Evolutionary conservation across 2,113 vertebrate species (phyloP).

Genomic region (Xiphorhynchus elegans): DNA sequence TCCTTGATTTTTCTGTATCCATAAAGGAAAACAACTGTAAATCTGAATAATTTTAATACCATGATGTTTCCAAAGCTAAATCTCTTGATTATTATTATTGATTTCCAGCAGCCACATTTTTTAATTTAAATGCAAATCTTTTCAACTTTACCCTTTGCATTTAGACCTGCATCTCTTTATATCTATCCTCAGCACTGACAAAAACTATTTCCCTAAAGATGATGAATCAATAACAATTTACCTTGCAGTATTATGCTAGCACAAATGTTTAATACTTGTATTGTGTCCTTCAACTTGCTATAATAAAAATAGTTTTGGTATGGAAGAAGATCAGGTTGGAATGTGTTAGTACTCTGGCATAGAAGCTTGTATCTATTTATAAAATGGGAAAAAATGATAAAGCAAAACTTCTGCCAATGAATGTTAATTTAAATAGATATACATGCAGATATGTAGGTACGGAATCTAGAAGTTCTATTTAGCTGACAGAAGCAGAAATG

Average conservation of each 20-base stretch:
- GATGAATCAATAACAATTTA: slow-evolving; percentile 61
- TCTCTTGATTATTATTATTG: slow-evolving; percentile 58
- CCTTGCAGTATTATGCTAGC: background rate
- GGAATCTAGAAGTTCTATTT: background rate
- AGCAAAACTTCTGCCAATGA: background rate
- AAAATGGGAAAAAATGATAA: slow-evolving; percentile 44
- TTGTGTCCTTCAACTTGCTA: slow-evolving; percentile 38
- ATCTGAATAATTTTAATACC: background rate
- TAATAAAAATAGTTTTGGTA: slow-evolving; percentile 47
- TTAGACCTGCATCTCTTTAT: background rate
- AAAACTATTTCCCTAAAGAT: slow-evolving; percentile 50
- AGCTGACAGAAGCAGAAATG: background rate
- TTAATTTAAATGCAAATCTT: slow-evolving; percentile 66
- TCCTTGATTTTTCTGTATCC: background rate
- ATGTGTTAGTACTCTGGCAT: background rate
- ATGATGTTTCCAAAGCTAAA: slow-evolving; percentile 49
- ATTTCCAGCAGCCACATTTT: slow-evolving; percentile 49
- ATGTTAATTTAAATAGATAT: background rate
- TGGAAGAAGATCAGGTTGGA: slow-evolving; percentile 23
- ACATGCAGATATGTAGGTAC: background rate
- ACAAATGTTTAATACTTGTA: slow-evolving; percentile 46
- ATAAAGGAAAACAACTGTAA: slow-evolving; percentile 2
- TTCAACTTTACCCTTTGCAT: slow-evolving; percentile 31
- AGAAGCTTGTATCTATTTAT: slow-evolving; percentile 31
- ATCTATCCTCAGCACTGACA: background rate